Evolutionary conservation across 2,888 invertebrate species (phyloP).

Genomic region (Bombylius discolor): DNA sequence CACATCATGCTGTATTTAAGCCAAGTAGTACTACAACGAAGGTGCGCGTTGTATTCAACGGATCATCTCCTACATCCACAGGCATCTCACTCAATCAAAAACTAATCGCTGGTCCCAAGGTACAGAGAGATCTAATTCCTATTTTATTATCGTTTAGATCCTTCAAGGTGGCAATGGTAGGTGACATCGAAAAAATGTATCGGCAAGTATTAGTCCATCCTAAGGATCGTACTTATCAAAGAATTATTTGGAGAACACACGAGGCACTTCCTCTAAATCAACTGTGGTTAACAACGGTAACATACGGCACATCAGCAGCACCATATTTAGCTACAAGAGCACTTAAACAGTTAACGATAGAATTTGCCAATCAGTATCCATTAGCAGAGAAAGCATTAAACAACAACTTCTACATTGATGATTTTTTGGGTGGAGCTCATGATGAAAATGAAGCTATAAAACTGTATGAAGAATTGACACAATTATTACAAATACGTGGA

Average conservation of each 20-base stretch:
- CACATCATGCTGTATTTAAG: no score
- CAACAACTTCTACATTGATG: no score
- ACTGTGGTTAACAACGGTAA: conserved; percentile 8
- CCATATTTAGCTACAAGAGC: conserved; percentile 6
- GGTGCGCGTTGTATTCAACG: conserved; percentile 5
- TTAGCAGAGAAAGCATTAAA: no score
- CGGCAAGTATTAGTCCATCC: conserved; percentile 20
- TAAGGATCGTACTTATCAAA: conserved; percentile 12
- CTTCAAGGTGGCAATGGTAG: conserved; percentile 11
- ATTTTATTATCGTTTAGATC: neutral
- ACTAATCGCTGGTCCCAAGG: neutral
- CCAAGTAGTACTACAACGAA: neutral
- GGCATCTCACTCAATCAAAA: conserved; percentile 3
- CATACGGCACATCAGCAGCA: conserved; percentile 6
- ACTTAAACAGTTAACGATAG: no score
- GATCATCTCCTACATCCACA: neutral
- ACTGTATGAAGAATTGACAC: no score
- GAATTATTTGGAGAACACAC: neutral
- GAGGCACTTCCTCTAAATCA: neutral
- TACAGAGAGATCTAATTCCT: conserved; percentile 1
- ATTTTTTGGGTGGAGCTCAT: no score
- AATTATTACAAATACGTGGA: no score
- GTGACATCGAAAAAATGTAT: conserved; percentile 21
- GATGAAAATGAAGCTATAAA: no score
- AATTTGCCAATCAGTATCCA: no score